Evolutionary conservation across 2,113 vertebrate genomes (phyloP).

Genomic region (Grammomys surdaster): DNA sequence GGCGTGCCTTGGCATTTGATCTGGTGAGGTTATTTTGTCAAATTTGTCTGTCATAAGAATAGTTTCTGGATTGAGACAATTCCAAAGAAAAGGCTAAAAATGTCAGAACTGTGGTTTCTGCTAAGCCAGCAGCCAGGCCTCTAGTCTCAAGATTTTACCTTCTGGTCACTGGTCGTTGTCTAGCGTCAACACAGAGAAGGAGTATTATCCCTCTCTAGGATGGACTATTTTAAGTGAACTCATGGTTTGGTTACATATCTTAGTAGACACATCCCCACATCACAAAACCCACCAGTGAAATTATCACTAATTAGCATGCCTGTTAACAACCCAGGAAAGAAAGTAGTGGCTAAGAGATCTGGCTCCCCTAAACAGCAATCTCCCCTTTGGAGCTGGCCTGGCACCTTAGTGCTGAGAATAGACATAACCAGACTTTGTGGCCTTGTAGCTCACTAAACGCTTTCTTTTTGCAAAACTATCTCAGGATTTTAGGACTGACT

Average conservation of each 20-base stretch:
- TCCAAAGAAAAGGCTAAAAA: constrained; percentile 65
- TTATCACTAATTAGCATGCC: constrained; percentile 74
- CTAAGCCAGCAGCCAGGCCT: constrained; percentile 72
- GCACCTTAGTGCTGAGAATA: background rate
- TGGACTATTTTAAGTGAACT: constrained; percentile 74
- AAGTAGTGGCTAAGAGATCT: background rate
- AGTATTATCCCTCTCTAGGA: constrained; percentile 78
- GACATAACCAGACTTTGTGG: background rate
- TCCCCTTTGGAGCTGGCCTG: constrained; percentile 6
- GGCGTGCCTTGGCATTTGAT: background rate
- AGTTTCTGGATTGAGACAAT: background rate
- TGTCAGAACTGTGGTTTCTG: constrained; percentile 64
- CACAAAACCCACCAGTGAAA: constrained; percentile 79
- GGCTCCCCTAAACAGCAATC: constrained; percentile 54
- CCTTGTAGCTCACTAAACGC: constrained; percentile 11
- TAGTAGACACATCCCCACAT: constrained; percentile 77
- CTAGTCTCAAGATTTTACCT: constrained; percentile 74
- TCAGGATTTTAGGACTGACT: background rate
- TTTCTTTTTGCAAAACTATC: constrained; percentile 38
- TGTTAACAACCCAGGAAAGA: constrained; percentile 67
- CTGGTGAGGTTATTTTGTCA: background rate
- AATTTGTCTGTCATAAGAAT: background rate
- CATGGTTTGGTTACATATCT: constrained; percentile 66
- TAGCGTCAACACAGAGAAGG: constrained; percentile 74
- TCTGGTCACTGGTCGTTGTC: constrained; percentile 63